These are phyloP conservation scores for Corynorhinus townsendii DNA, from an alignment of 2,113 vertebrate genomes.

Conservation along the genomic window DNA sequence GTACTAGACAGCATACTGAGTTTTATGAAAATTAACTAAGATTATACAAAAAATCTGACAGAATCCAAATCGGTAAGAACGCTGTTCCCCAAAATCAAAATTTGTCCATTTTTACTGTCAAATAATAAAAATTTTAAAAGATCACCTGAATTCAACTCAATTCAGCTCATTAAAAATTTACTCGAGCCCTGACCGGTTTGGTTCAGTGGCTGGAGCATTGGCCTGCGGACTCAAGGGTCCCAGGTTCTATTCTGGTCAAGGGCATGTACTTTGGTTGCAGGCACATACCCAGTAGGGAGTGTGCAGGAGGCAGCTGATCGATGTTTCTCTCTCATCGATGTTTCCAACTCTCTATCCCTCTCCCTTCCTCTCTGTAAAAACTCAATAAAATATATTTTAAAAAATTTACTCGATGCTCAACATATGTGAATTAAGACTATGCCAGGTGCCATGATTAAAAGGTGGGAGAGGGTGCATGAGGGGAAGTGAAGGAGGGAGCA, in stretches of 20 bases:
- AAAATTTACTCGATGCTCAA: background rate
- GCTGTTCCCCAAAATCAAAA: background rate
- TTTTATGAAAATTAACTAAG: background rate
- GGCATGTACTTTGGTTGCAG: no score
- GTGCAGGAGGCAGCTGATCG: no score
- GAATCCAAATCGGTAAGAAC: background rate
- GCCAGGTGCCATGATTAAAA: background rate
- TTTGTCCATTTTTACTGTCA: background rate
- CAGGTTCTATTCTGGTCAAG: no score
- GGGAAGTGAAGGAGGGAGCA: background rate
- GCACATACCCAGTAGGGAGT: no score
- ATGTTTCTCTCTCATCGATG: no score
- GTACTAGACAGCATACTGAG: background rate
- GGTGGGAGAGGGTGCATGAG: no score
- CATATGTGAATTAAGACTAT: background rate
- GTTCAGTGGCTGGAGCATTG: no score
- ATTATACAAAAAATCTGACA: background rate
- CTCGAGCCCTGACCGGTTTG: no score
- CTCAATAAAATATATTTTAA: no score
- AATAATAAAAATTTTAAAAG: background rate
- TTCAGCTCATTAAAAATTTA: background rate
- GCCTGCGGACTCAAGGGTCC: no score
- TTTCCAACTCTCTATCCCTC: no score
- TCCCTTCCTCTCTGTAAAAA: no score
- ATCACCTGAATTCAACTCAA: background rate